Conservation (phyloP, 2,113 vertebrate species). For the Symphodus melops region DNA sequence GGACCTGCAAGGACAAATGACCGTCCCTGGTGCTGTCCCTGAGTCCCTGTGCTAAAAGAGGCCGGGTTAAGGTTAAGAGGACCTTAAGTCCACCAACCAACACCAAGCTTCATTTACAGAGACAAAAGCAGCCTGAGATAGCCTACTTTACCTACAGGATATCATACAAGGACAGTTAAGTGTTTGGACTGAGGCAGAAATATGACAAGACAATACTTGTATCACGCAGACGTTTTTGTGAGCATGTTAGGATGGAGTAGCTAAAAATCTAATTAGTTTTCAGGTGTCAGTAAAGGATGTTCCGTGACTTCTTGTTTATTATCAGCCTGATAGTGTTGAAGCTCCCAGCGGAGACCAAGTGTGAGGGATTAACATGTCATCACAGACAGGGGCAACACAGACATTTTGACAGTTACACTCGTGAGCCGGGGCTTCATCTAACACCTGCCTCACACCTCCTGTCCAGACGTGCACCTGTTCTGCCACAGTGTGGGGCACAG, state of each 20-base stretch:
- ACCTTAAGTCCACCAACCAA: slow-evolving; percentile 47
- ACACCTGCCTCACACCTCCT: slow-evolving; percentile 77
- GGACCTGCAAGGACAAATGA: slow-evolving; percentile 77
- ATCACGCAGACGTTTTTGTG: background rate
- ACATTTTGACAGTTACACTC: slow-evolving; percentile 75
- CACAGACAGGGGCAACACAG: slow-evolving; percentile 69
- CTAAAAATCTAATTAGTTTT: slow-evolving; percentile 60
- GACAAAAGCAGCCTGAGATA: slow-evolving; percentile 62
- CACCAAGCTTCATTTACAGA: slow-evolving; percentile 56
- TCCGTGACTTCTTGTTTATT: slow-evolving; percentile 63
- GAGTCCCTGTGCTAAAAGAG: slow-evolving; percentile 69
- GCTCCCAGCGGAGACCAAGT: slow-evolving; percentile 70
- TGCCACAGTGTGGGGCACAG: slow-evolving; percentile 66
- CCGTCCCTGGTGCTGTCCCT: slow-evolving; percentile 65
- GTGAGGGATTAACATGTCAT: slow-evolving; percentile 81
- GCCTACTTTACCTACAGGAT: slow-evolving; percentile 44
- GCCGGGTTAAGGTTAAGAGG: slow-evolving; percentile 73
- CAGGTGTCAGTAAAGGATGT: slow-evolving; percentile 60
- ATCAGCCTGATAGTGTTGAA: slow-evolving; percentile 47
- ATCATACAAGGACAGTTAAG: background rate
- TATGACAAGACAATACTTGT: slow-evolving; percentile 29
- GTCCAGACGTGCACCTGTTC: slow-evolving; percentile 73
- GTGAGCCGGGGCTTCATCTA: slow-evolving; percentile 69
- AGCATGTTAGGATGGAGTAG: slow-evolving; percentile 18
- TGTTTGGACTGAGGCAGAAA: slow-evolving; percentile 22